A percentile compares a stretch with the other conserved stretches of the same genome.
Conservation (phyloP, 2,888 invertebrate species). For the Polylopha cassiicola region DNA sequence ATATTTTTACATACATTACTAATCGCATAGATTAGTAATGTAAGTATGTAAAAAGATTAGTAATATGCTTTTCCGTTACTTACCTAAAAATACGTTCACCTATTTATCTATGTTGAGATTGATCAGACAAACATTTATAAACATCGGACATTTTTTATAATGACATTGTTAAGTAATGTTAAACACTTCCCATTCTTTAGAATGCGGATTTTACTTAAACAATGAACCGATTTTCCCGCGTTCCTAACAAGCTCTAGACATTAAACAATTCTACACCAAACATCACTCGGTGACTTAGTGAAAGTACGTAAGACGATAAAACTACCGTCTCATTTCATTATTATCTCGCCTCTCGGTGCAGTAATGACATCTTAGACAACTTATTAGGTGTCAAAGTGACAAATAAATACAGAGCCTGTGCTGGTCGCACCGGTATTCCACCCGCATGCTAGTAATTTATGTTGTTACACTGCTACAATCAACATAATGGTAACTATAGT, state of each 20-base stretch:
- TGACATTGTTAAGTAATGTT: conserved; percentile 12
- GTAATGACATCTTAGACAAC: conserved; percentile 18
- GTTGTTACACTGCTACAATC: too few species aligned
- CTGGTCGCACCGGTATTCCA: conserved; percentile 10
- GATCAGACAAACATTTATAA: too few species aligned
- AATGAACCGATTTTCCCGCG: conserved; percentile 52
- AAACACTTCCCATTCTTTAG: conserved; percentile 37
- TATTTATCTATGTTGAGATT: too few species aligned
- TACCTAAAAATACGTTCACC: too few species aligned
- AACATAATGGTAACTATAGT: too few species aligned
- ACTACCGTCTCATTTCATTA: conserved; percentile 17
- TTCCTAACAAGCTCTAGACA: conserved; percentile 42
- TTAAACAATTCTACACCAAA: conserved; percentile 40
- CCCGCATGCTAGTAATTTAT: conserved; percentile 10
- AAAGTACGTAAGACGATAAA: conserved; percentile 38
- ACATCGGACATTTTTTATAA: too few species aligned
- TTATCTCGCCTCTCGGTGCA: conserved; percentile 15
- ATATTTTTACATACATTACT: too few species aligned
- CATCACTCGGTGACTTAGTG: conserved; percentile 43
- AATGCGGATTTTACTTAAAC: conserved; percentile 49
- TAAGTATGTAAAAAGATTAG: too few species aligned
- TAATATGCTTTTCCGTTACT: too few species aligned
- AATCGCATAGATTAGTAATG: too few species aligned
- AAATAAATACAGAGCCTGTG: conserved; percentile 10
- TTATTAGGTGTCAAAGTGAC: conserved; percentile 15